Evolutionary conservation across 2,113 vertebrate species (phyloP).

Genomic region (Oophaga pumilio): DNA sequence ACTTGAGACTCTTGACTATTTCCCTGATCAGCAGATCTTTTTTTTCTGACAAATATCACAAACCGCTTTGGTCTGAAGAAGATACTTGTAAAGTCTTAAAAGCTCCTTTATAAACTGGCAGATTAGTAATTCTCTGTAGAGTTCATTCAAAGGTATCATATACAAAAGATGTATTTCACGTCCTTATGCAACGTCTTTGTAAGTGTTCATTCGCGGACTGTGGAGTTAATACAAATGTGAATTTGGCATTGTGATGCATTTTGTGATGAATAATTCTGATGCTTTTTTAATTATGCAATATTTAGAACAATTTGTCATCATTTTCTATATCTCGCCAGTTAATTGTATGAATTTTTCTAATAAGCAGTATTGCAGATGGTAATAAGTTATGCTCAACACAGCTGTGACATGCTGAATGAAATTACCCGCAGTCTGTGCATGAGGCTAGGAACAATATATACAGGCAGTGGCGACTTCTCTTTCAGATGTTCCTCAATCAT

Average conservation of each 20-base stretch:
- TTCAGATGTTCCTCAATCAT: not conserved
- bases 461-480: not conserved
- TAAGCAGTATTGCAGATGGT: not conserved
- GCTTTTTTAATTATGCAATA: constrained; percentile 3
- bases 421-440: not conserved
- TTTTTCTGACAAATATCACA: constrained; percentile 43
- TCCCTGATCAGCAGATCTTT: constrained; percentile 42
- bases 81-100: constrained; percentile 20
- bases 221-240: not conserved
- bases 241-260: not conserved
- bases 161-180: constrained; percentile 6
- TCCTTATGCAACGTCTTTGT: constrained; percentile 1
- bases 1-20: constrained; percentile 34
- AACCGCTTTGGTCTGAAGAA: constrained; percentile 12
- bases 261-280: not conserved
- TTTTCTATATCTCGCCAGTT: not conserved
- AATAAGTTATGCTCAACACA: not conserved
- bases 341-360: not conserved
- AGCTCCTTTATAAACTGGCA: constrained; percentile 16
- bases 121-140: constrained; percentile 30
- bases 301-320: constrained; percentile 10
- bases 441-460: not conserved
- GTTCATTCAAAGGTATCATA: constrained; percentile 34
- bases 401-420: not conserved
- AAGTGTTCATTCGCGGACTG: not conserved